These are phyloP conservation scores for Ceriagrion tenellum DNA, from an alignment of 2,888 invertebrate species.

Conservation along the genomic window DNA sequence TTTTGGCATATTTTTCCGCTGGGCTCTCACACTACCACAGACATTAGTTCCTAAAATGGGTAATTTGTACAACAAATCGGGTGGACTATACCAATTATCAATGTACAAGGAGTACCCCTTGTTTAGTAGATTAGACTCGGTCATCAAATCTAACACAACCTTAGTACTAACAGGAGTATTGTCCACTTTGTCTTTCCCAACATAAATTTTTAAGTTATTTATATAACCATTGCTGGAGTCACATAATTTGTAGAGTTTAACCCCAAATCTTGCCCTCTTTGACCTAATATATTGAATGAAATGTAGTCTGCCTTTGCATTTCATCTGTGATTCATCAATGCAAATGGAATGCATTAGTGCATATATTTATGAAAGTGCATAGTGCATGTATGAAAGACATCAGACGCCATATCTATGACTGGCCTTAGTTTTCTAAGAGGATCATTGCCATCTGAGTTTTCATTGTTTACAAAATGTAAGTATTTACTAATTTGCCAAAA, in stretches of 20 bases:
- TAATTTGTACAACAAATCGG: no score
- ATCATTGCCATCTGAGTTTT: not conserved
- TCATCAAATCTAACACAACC: no score
- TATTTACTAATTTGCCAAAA: not conserved
- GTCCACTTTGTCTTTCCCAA: no score
- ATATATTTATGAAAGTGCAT: no score
- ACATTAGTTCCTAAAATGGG: no score
- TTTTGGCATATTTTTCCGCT: no score
- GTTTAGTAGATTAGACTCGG: no score
- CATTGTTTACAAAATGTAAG: not conserved
- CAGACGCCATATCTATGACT: not conserved
- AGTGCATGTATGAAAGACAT: not conserved
- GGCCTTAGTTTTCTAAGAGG: not conserved
- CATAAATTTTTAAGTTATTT: no score
- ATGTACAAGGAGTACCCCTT: no score
- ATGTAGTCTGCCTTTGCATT: not conserved
- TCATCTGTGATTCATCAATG: not conserved
- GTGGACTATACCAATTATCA: no score
- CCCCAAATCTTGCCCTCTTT: slow-evolving; percentile 10
- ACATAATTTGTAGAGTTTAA: slow-evolving; percentile 71
- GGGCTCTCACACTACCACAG: no score
- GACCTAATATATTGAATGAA: not conserved
- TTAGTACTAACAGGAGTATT: no score
- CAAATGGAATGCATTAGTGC: not conserved
- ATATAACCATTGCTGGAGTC: slow-evolving; percentile 73